These are phyloP conservation scores for Echeneis naucrates DNA, from an alignment of 2,797 vertebrate genomes.

Conservation along the genomic window DNA sequence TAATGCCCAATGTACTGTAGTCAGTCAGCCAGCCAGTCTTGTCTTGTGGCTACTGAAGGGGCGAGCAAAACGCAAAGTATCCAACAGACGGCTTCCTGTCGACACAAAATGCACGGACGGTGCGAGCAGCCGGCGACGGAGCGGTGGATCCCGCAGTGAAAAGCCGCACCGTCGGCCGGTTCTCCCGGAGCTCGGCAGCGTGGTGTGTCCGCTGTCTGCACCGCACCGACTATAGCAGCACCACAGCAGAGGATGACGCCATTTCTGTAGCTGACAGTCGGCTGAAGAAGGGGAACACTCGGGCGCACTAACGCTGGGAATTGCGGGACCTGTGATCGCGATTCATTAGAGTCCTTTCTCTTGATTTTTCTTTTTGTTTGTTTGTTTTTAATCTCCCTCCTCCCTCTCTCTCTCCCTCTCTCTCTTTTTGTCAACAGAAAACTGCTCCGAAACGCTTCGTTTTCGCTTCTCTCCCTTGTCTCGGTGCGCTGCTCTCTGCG, in stretches of 20 bases:
- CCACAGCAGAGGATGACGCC: conserved; percentile 86
- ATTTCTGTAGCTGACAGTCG: conserved; percentile 84
- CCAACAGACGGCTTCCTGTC: conserved; percentile 21
- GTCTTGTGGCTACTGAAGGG: conserved; percentile 46
- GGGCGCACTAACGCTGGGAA: conserved; percentile 42
- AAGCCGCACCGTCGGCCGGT: conserved; percentile 28
- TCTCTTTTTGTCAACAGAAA: conserved; percentile 15
- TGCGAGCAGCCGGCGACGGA: too few species aligned
- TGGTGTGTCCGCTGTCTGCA: conserved; percentile 65
- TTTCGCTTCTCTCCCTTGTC: conserved; percentile 46
- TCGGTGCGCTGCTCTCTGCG: conserved; percentile 59
- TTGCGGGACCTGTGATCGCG: conserved; percentile 23
- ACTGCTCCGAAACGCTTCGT: conserved; percentile 32
- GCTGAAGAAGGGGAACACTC: conserved; percentile 62
- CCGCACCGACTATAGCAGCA: conserved; percentile 64
- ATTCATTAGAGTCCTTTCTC: conserved; percentile 48
- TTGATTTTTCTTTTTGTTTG: not conserved
- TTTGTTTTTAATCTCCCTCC: not conserved
- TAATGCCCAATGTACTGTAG: conserved; percentile 67
- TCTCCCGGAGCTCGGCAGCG: conserved; percentile 46
- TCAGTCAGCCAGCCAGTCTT: conserved; percentile 45
- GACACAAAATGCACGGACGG: conserved; percentile 44
- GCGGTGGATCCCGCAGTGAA: conserved; percentile 20
- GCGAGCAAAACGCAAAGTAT: conserved; percentile 52
- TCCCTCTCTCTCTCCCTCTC: too few species aligned